Percentiles rank a stretch among this genome's conserved stretches.
These are phyloP conservation scores for Uloborus plumipes DNA, from an alignment of 2,888 invertebrate genomes.

Conservation along the genomic window DNA sequence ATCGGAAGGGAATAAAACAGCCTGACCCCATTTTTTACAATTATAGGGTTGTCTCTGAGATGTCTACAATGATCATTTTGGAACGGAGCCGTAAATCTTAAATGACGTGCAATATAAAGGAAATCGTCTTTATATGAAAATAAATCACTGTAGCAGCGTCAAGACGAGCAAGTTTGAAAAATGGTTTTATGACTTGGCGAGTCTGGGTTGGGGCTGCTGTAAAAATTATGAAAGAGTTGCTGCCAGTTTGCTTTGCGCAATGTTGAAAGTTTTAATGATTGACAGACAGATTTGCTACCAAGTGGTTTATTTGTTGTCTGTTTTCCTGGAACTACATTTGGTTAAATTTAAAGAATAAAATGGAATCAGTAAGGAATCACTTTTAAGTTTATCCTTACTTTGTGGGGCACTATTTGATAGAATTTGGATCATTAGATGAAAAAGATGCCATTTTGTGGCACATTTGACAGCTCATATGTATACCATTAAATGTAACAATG, in stretches of 20 bases:
- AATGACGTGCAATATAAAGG: constrained; percentile 61
- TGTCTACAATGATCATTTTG: constrained; percentile 60
- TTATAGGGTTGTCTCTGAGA: constrained; percentile 55
- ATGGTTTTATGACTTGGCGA: constrained; percentile 54
- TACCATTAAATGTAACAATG: no score
- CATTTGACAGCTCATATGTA: no score
- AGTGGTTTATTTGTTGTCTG: no score
- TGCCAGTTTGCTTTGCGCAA: not conserved
- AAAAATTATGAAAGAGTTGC: constrained; percentile 5
- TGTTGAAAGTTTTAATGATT: no score
- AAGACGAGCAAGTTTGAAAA: constrained; percentile 56
- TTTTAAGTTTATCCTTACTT: no score
- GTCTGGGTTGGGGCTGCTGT: constrained; percentile 41
- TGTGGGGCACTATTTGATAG: no score
- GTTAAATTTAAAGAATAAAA: no score
- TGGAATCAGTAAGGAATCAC: no score
- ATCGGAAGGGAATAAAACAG: constrained; percentile 40
- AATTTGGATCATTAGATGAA: no score
- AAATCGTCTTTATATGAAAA: constrained; percentile 64
- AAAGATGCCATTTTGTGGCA: no score
- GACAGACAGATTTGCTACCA: no score
- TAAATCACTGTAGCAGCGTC: constrained; percentile 57
- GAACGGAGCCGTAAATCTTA: constrained; percentile 58
- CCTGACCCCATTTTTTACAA: constrained; percentile 61
- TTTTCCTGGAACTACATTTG: no score